Conservation (phyloP, 2,113 vertebrate genomes). For the Glaucidium brasilianum region DNA sequence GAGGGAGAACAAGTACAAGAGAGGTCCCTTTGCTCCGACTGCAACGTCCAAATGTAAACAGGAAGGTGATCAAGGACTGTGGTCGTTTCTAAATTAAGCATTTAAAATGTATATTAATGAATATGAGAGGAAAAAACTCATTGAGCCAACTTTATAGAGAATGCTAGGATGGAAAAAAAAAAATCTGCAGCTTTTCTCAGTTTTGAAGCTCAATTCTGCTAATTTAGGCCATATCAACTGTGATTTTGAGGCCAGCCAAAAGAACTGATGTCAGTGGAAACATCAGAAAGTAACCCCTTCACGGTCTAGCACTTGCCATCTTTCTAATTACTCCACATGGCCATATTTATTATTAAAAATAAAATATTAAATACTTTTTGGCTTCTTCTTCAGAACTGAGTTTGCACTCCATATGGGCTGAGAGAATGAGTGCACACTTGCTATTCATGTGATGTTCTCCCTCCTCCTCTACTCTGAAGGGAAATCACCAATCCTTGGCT, state of each 20-base stretch:
- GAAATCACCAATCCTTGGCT: not conserved
- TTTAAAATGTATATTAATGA: slow-evolving; percentile 69
- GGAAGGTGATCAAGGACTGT: slow-evolving; percentile 61
- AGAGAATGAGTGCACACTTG: not conserved
- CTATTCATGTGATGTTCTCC: not conserved
- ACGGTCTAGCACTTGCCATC: not conserved
- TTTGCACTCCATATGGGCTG: not conserved
- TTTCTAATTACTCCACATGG: not conserved
- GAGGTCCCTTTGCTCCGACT: slow-evolving; percentile 17
- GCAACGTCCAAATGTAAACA: slow-evolving; percentile 64
- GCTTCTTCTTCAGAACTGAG: not conserved
- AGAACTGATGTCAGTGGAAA: not conserved
- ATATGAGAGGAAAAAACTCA: not conserved
- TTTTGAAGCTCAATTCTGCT: not conserved
- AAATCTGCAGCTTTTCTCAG: not conserved
- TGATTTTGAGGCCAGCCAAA: not conserved
- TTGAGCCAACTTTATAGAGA: not conserved
- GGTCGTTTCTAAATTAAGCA: slow-evolving; percentile 60
- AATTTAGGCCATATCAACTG: not conserved
- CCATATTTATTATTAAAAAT: not conserved
- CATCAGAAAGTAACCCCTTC: not conserved
- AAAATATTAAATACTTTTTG: not conserved
- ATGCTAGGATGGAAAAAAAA: not conserved
- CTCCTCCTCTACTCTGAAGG: not conserved
- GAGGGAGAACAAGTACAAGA: slow-evolving; percentile 35